Percentiles rank a stretch among this genome's conserved stretches.
These are phyloP conservation scores for Triplophysa bombifrons DNA, from an alignment of 2,797 vertebrate species.

Conservation along the genomic window DNA sequence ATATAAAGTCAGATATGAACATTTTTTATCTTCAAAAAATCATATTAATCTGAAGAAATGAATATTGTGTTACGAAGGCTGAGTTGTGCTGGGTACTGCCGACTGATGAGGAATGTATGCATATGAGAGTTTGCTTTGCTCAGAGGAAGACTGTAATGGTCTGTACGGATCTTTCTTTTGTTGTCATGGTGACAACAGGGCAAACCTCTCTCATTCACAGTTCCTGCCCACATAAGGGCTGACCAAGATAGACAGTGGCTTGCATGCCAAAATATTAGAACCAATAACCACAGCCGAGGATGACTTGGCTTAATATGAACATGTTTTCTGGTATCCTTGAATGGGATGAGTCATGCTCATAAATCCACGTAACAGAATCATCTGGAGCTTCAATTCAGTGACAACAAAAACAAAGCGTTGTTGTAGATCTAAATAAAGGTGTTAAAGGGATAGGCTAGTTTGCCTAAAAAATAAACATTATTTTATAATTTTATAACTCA, in stretches of 20 bases:
- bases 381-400: slow-evolving; percentile 14
- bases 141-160: background rate
- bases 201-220: slow-evolving; percentile 37
- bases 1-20: too few relatives aligned
- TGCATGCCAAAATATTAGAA: slow-evolving; percentile 19
- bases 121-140: background rate
- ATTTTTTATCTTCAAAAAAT: too few relatives aligned
- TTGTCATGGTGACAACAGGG: slow-evolving; percentile 39
- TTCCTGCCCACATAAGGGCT: slow-evolving; percentile 6
- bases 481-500: too few relatives aligned
- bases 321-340: slow-evolving; percentile 60
- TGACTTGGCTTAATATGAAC: slow-evolving; percentile 33
- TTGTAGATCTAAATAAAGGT: background rate
- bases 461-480: too few relatives aligned
- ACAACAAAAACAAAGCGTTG: slow-evolving; percentile 29
- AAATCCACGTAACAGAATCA: slow-evolving; percentile 42
- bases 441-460: background rate
- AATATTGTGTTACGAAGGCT: background rate
- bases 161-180: slow-evolving; percentile 21
- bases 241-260: slow-evolving; percentile 19
- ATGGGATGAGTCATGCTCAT: slow-evolving; percentile 62
- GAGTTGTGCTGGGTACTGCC: background rate
- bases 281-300: background rate
- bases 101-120: slow-evolving; percentile 1
- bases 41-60: too few relatives aligned